Evolutionary conservation across 2,888 invertebrate genomes (phyloP).

Genomic region (Andrena dorsata): DNA sequence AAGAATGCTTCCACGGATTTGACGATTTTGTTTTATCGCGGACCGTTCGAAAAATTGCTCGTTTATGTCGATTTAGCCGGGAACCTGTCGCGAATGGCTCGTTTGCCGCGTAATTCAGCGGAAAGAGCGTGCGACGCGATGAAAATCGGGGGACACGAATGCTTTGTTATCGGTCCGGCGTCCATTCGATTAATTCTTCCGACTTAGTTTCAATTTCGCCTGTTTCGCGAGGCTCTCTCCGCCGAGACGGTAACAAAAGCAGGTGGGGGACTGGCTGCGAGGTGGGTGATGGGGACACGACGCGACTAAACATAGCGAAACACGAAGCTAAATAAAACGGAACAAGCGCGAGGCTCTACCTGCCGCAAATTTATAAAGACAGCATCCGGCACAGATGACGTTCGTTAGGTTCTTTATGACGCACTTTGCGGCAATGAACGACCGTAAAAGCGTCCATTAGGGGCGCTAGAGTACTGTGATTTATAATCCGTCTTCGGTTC

Average conservation of each 20-base stretch:
- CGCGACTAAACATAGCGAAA: constrained; percentile 23
- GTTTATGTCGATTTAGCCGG: neutral
- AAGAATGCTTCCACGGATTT: neutral
- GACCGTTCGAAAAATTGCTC: neutral
- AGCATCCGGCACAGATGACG: constrained; percentile 48
- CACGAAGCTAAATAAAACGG: constrained; percentile 41
- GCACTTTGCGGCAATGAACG: constrained; percentile 69
- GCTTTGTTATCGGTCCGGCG: neutral
- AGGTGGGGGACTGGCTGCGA: neutral
- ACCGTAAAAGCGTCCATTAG: constrained; percentile 68
- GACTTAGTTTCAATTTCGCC: neutral
- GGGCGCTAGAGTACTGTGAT: constrained; percentile 48
- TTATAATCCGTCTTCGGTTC: constrained; percentile 58
- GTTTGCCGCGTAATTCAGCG: constrained; percentile 5
- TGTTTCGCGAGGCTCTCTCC: neutral
- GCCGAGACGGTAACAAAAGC: neutral
- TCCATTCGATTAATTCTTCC: neutral
- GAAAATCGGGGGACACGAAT: neutral
- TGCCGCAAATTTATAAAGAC: constrained; percentile 54
- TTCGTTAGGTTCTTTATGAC: constrained; percentile 62
- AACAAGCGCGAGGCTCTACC: constrained; percentile 26
- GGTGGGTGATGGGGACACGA: neutral
- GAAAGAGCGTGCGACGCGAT: neutral
- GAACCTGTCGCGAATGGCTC: neutral
- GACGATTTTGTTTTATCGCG: neutral